Evolutionary conservation across 2,888 invertebrate genomes (phyloP), one percentile per base, ranked within the genome.

Genomic region (Drosophila kambysellisi): DNA sequence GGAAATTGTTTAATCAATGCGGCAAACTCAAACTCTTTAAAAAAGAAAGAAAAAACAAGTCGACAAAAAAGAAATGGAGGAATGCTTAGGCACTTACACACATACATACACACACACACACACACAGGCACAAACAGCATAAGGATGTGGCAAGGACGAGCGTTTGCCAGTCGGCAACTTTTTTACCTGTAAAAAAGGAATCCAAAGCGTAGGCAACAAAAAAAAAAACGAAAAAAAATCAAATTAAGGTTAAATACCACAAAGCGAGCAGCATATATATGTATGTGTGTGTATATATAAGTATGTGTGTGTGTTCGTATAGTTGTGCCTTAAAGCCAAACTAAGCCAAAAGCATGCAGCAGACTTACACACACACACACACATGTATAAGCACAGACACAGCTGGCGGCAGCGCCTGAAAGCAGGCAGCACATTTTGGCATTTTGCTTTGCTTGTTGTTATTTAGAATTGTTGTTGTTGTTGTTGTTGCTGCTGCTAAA

Each of bases 171-270:
- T 51, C 56, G 70, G 67, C 51, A 62, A 68, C 74, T 76, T 75
- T 64, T 60, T 25, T 79, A 77, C 76, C 77, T 77, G 79, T 43
- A 39, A 69, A 37, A 25, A 46, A 50, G 12, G 29, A 76, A 66
- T 46, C 39, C 46, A 43, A 67, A 68, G 70, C 68, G 73, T 64
- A 69, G 59, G 69, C 59, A 71, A 72, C 61, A 73, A 65, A 66
- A 64, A 60, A 62, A 53, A 11, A 29, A 61, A 0, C 1, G 2
- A 66, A 81, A 86, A 76, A 77, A 81, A 89, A 90, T 87, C 86
- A 87, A 90, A 87, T 88, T 87, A 87, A 87, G 87, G 87, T 87
- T 87, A 87, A 87, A 87, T 87, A 90, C 90, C 87, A 89, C 86
- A 89, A 89, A 88, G 90, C 83, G 86, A 76, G 75, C 79, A 77